Evolutionary conservation across 1,140 invertebrate species (phyloP), one percentile per base, ranked within the genome.

Genomic region (Drosophila pallidifrons): DNA sequence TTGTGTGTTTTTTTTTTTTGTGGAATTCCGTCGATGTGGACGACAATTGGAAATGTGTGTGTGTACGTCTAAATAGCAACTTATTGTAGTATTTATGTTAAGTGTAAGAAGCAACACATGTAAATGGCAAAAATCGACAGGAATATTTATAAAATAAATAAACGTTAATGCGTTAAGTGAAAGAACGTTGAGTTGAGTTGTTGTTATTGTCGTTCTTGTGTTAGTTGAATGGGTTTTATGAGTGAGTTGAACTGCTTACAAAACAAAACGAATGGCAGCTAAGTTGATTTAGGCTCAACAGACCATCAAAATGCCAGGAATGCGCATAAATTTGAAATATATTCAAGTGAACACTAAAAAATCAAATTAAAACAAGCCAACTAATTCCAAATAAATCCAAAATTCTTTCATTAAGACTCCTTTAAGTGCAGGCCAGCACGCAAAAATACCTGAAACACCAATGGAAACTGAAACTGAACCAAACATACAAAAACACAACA

Each of bases 101-200:
- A 61, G 38, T 61, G 13, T 86, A 82, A 25, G 5, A 38, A 79
- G 82, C 71, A 75, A 58, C 66, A 81, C 59, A 73, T 87, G 82
- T 86, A 86, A 85, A 82, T 86, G 75, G 64, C 70, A 78, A 81
- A 78, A 81, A 87, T 58, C 47, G 75, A 87, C 82, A 86, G 82
- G 82, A 82, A 86, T 86, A 86, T 81, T 87, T 86, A 87, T 86
- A 86, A 79, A 82, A 86, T 87, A 76, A 83, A 73, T 80, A 57
- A 81, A 86, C 70, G 71, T 70, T 69, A 76, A 87, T 59, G 60
- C 60, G 79, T 86, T 81, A 86, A 78, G 67, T 65, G 52, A 49
- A 49, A 16, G 20, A n/a, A 49, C 6, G 51, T 1, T 38, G 3
- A 13, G 2, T 46, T 20, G 6, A 6, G 35, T 30, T 28, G 2